Evolutionary conservation across 2,113 vertebrate genomes (phyloP).

Genomic region (Microcebus griseorufus): DNA sequence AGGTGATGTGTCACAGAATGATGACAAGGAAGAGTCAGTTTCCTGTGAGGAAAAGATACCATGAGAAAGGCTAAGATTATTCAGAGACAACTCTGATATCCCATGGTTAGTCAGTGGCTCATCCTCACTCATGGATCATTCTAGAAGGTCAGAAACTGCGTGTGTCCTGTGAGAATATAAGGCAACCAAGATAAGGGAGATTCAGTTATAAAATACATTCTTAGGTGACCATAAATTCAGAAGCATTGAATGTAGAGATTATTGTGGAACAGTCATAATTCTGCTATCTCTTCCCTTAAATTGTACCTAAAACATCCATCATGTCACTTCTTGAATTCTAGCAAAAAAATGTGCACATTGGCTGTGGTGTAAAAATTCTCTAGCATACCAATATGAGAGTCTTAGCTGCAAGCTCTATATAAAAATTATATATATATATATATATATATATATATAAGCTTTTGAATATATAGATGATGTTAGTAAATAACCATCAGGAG

Average conservation of each 20-base stretch:
- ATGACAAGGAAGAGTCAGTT: not conserved
- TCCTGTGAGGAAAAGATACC: not conserved
- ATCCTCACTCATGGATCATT: not conserved
- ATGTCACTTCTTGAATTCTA: not conserved
- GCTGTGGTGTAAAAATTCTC: not conserved
- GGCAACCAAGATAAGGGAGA: not conserved
- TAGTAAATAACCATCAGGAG: not conserved
- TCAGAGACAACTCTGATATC: not conserved
- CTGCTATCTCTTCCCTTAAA: not conserved
- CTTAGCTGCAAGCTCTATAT: not conserved
- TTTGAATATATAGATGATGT: not conserved
- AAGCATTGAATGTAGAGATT: not conserved
- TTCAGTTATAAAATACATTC: not conserved
- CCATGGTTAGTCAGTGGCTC: not conserved
- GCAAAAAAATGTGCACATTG: not conserved
- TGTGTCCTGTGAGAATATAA: not conserved
- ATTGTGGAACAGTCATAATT: not conserved
- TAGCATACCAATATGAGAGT: not conserved
- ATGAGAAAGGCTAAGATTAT: not conserved
- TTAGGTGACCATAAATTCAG: not conserved
- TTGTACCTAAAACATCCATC: not conserved
- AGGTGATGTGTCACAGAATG: not conserved
- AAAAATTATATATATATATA: not conserved
- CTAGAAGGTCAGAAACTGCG: not conserved
- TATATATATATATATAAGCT: not conserved